Evolutionary conservation across 2,797 vertebrate genomes (phyloP), one percentile per base, ranked within the genome.

Genomic region (Sibirionetta formosa): DNA sequence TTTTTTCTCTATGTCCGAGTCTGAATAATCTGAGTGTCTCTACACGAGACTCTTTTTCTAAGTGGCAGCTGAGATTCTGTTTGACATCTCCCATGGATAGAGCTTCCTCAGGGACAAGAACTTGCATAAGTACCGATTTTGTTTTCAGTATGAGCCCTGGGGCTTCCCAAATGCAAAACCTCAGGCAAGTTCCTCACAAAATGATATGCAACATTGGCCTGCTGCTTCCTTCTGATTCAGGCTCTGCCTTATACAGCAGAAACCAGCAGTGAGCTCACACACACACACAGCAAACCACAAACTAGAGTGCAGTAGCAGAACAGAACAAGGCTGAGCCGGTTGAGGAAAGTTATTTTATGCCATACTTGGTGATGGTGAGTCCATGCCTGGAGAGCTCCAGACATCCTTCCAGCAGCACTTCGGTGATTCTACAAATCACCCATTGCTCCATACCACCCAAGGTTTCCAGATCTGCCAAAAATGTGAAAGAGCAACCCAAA

Each of bases 131-230:
- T 7, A 46, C 20, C 35, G 11, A 60, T 48, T 77, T 51, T 63
- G 51, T 64, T 85, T 80, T 68, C 56, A 77, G 0, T 53, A n/a
- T 87, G 61, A 94, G 79, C 46, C 38, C 44, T 53, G 87, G 68
- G 87, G 75, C 56, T 95, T 96, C 94, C 94, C 93, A 85, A 93
- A 77, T 60, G 33, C 68, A 93, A 93, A 96, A 87, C 78, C 89
- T 87, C 94, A 78, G 71, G 79, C 89, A 60, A 91, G 95, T 93
- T 96, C 94, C 84, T 87, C 95, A 82, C 9, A 2, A 51, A 64
- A 7, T n/a, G 51, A 15, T 89, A 75, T 66, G 79, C 64, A 66
- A 36, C 8, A 4, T 58, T 16, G 18, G 23, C 75, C 56, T 31
- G 40, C 38, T 35, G 36, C 90, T 94, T 95, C 86, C 81, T 64